A percentile compares a stretch with the other conserved stretches of the same genome.
These are phyloP conservation scores for Penaeus monodon DNA, from an alignment of 2,888 invertebrate species.

Conservation along the genomic window DNA sequence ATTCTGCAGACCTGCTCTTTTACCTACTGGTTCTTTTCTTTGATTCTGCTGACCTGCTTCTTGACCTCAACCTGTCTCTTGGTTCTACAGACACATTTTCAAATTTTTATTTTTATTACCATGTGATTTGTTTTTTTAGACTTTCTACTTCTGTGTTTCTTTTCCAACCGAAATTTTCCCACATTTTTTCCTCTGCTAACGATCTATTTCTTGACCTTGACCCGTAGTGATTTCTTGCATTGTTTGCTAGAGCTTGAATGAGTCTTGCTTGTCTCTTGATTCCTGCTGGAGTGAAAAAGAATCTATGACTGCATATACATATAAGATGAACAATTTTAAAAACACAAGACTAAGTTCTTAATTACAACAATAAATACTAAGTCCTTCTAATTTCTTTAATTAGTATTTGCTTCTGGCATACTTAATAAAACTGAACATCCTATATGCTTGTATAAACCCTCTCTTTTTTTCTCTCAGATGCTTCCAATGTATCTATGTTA, in stretches of 20 bases:
- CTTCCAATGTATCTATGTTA: no score
- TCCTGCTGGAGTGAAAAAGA: conserved; percentile 3
- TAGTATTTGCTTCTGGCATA: no score
- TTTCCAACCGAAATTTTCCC: neutral
- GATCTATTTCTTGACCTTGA: neutral
- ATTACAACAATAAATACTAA: no score
- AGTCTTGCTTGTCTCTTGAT: conserved; percentile 8
- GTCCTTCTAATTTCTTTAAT: no score
- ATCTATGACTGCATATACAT: neutral
- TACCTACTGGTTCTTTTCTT: neutral
- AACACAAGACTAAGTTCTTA: neutral
- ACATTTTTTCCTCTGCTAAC: neutral
- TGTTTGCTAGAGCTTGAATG: neutral
- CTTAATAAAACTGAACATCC: neutral
- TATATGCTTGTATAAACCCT: no score
- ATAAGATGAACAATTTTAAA: neutral
- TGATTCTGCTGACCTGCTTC: neutral
- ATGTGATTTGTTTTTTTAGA: neutral
- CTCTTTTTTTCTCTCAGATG: no score
- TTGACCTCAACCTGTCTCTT: neutral
- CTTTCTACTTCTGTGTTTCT: neutral
- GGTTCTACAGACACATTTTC: neutral
- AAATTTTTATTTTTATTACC: neutral
- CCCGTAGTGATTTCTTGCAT: neutral
- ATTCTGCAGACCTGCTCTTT: neutral